Percentiles rank a stretch among this genome's conserved stretches.
phyloP scores from a whole-genome alignment of 2,888 invertebrate species.

The Drepana falcataria region DNA sequence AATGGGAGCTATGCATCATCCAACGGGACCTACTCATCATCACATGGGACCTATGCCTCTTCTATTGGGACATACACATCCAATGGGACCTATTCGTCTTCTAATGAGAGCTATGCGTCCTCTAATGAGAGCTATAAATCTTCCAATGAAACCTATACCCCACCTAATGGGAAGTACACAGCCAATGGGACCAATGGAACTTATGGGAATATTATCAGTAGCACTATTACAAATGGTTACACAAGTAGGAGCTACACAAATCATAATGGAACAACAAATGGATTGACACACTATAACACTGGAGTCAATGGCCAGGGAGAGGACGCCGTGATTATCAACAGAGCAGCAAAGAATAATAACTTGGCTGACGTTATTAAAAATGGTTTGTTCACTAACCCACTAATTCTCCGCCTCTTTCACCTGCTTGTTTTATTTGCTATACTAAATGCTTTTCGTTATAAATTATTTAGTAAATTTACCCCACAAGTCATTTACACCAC shows the following conservation, averaged over 20 bases:
- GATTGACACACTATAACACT: slow-evolving; percentile 25
- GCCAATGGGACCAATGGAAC: neutral
- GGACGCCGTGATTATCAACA: slow-evolving; percentile 36
- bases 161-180: slow-evolving; percentile 23
- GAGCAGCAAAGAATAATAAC: slow-evolving; percentile 36
- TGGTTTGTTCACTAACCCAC: slow-evolving; percentile 71
- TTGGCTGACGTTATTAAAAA: slow-evolving; percentile 58
- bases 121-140: slow-evolving; percentile 21
- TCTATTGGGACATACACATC: slow-evolving; percentile 12
- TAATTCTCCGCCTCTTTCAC: slow-evolving; percentile 35
- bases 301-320: slow-evolving; percentile 41
- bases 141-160: slow-evolving; percentile 25
- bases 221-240: slow-evolving; percentile 16
- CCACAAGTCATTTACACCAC: no score
- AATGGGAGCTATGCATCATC: slow-evolving; percentile 17
- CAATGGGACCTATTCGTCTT: slow-evolving; percentile 13
- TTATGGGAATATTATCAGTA: neutral
- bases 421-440: neutral
- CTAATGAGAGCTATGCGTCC: slow-evolving; percentile 10
- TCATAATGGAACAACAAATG: slow-evolving; percentile 21
- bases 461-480: slow-evolving; percentile 4
- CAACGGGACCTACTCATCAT: slow-evolving; percentile 15
- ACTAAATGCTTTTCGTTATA: slow-evolving; percentile 5
- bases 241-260: slow-evolving; percentile 22
- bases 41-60: slow-evolving; percentile 16